Evolutionary conservation across 1,140 invertebrate genomes (phyloP).

Genomic region (Lithobius niger): DNA sequence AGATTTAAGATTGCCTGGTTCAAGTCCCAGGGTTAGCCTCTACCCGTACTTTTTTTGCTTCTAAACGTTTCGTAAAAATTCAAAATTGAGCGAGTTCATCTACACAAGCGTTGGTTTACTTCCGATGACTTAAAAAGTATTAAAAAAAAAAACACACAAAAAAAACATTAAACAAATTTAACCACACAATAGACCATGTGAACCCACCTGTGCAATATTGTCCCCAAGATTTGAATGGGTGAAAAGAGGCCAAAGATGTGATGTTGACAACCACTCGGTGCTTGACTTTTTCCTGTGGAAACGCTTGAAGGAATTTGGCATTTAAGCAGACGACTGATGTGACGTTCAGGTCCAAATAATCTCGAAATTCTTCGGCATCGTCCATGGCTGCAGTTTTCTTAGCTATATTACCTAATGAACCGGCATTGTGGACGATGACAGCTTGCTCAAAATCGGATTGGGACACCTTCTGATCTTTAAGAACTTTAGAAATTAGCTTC

Average conservation of each 20-base stretch:
- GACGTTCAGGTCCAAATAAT: conserved; percentile 65
- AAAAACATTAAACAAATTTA: background rate
- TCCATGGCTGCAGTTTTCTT: conserved; percentile 39
- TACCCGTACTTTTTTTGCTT: too few species aligned
- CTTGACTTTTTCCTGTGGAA: conserved; percentile 34
- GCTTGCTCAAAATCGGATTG: conserved; percentile 44
- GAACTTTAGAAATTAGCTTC: conserved; percentile 33
- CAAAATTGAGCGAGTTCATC: too few species aligned
- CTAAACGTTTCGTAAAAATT: too few species aligned
- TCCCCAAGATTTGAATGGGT: conserved; percentile 57
- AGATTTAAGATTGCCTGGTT: too few species aligned
- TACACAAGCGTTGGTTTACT: background rate
- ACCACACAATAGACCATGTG: too few species aligned
- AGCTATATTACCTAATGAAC: conserved; percentile 59
- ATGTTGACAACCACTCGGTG: conserved; percentile 62
- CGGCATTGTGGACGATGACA: conserved; percentile 81
- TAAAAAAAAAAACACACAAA: too few species aligned
- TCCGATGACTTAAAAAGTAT: too few species aligned
- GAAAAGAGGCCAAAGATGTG: conserved; percentile 63
- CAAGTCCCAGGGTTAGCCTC: too few species aligned
- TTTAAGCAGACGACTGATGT: conserved; percentile 64
- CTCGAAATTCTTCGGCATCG: conserved; percentile 22
- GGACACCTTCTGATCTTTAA: conserved; percentile 26
- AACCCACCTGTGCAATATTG: conserved; percentile 69
- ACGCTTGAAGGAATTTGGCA: conserved; percentile 49